Evolutionary conservation across 2,888 invertebrate genomes (phyloP).

Genomic region (Pharmacophagus antenor): DNA sequence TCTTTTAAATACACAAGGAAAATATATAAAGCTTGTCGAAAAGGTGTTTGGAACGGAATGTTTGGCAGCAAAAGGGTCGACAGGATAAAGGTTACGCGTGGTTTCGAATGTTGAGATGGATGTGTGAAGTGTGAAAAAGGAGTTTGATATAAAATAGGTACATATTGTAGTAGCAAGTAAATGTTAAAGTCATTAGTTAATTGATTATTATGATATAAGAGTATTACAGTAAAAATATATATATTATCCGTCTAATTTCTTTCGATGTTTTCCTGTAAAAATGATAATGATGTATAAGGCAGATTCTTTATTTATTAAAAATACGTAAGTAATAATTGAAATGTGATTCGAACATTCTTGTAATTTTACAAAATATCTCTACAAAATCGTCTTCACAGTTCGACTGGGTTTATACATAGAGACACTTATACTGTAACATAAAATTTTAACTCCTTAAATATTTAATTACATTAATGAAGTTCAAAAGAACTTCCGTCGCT

Average conservation of each 20-base stretch:
- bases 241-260: no score
- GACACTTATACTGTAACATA: neutral
- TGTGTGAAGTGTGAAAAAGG: conserved; percentile 11
- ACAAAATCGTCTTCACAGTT: neutral
- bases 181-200: no score
- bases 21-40: conserved; percentile 4
- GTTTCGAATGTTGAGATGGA: conserved; percentile 14
- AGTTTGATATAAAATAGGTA: neutral
- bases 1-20: neutral
- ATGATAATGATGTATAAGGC: no score
- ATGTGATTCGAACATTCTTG: neutral
- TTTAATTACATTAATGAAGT: conserved; percentile 13
- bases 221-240: no score
- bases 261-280: no score
- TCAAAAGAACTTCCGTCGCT: conserved; percentile 6
- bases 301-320: neutral
- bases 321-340: neutral
- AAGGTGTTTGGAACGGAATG: conserved; percentile 10
- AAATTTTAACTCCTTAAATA: neutral
- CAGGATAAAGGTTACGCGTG: conserved; percentile 13
- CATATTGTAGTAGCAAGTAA: no score
- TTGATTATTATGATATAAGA: no score
- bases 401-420: neutral
- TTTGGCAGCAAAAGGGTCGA: conserved; percentile 13
- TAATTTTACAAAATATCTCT: neutral